Evolutionary conservation across 30 jellyfish, hydroid and myxozoan species (phyloP).

Genomic region (Aurelia sp.): DNA sequence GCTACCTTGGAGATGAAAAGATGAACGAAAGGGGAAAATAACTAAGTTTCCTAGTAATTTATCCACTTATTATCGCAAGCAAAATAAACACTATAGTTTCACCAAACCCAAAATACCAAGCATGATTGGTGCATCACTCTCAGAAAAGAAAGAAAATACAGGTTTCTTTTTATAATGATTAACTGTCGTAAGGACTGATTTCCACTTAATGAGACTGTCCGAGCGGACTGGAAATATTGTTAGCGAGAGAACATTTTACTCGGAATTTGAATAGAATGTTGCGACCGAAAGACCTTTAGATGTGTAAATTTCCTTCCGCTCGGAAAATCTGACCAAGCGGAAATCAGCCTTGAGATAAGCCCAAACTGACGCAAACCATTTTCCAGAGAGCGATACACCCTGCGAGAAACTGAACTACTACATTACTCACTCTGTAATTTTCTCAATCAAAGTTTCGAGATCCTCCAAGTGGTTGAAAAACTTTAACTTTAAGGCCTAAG

Average conservation of each 20-base stretch:
- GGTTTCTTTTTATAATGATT: neutral
- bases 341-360: neutral
- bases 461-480: slow-evolving; percentile 13
- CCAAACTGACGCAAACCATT: neutral
- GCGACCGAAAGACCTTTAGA: neutral
- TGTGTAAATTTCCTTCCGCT: neutral
- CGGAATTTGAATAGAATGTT: too few relatives aligned
- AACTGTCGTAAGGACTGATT: too few relatives aligned
- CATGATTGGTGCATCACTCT: slow-evolving; percentile 15
- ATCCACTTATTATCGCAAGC: neutral
- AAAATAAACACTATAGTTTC: neutral
- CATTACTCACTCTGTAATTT: slow-evolving; percentile 6
- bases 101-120: slow-evolving; percentile 22
- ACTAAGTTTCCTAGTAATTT: neutral
- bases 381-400: slow-evolving; percentile 29
- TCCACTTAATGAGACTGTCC: too few relatives aligned
- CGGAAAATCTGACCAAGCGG: too few relatives aligned
- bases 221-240: too few relatives aligned
- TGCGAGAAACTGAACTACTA: neutral
- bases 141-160: neutral
- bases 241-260: too few relatives aligned
- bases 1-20: neutral
- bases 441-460: neutral
- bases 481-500: slow-evolving; percentile 5
- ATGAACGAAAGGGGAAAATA: neutral